Percentiles rank a stretch among this genome's conserved stretches.
Conservation (phyloP, 2,113 vertebrate species). For the Cebidichthys violaceus region DNA sequence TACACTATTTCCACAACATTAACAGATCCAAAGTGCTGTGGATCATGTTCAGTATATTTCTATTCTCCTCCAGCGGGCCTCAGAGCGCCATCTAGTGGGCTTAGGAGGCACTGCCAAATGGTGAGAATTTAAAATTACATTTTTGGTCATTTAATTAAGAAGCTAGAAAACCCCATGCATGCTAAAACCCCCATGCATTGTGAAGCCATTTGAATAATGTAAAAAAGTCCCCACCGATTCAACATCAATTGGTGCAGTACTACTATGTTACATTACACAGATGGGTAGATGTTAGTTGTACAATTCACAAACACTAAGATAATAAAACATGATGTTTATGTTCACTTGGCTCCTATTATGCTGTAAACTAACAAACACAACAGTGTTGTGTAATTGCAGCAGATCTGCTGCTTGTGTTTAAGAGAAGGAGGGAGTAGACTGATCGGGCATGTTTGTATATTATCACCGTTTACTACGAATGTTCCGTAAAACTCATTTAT, state of each 20-base stretch:
- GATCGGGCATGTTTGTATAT: background rate
- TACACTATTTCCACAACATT: background rate
- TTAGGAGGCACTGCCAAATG: background rate
- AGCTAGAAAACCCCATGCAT: background rate
- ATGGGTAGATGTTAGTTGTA: background rate
- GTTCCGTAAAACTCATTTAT: background rate
- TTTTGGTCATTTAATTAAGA: background rate
- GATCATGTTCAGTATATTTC: background rate
- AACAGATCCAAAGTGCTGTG: background rate
- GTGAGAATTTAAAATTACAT: background rate
- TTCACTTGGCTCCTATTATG: background rate
- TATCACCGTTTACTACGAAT: slow-evolving; percentile 1
- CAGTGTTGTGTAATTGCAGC: background rate
- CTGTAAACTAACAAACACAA: background rate
- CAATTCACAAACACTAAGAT: background rate
- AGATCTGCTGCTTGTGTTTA: background rate
- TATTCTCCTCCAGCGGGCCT: background rate
- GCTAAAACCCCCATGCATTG: background rate
- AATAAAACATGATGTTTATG: background rate
- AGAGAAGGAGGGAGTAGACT: slow-evolving; percentile 12
- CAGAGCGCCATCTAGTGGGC: background rate
- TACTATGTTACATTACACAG: background rate
- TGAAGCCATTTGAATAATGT: slow-evolving; percentile 14
- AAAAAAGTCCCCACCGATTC: background rate
- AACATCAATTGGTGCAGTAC: background rate